Evolutionary conservation across 2,113 vertebrate species (phyloP).

Genomic region (Helogale parvula): DNA sequence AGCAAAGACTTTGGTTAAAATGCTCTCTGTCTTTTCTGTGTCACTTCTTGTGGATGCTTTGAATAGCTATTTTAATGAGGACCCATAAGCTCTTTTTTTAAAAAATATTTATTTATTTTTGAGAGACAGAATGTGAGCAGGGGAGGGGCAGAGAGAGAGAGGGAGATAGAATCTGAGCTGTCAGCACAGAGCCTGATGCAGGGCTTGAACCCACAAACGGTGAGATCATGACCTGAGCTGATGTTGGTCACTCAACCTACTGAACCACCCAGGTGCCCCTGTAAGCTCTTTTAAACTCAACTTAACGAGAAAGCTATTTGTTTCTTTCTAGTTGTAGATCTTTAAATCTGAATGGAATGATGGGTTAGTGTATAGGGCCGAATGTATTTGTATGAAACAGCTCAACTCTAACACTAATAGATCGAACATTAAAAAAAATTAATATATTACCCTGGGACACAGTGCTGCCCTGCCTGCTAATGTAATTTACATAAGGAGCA

Average conservation of each 20-base stretch:
- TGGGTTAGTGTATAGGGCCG: background rate
- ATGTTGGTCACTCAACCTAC: no score
- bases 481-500: background rate
- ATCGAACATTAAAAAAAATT: background rate
- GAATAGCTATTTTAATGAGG: background rate
- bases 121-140: no score
- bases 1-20: background rate
- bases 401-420: slow-evolving; percentile 3
- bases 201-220: no score
- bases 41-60: background rate
- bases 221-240: no score
- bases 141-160: no score
- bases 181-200: no score
- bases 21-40: background rate
- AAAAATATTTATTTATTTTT: no score
- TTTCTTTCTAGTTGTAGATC: background rate
- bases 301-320: background rate
- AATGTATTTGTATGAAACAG: background rate
- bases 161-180: no score
- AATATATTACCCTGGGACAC: background rate
- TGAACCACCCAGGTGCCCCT: no score
- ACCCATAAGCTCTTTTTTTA: background rate
- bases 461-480: background rate
- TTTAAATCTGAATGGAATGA: background rate
- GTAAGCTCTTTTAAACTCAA: background rate